phyloP scores from a whole-genome alignment of 2,113 vertebrate species.

The Probosciger aterrimus region DNA sequence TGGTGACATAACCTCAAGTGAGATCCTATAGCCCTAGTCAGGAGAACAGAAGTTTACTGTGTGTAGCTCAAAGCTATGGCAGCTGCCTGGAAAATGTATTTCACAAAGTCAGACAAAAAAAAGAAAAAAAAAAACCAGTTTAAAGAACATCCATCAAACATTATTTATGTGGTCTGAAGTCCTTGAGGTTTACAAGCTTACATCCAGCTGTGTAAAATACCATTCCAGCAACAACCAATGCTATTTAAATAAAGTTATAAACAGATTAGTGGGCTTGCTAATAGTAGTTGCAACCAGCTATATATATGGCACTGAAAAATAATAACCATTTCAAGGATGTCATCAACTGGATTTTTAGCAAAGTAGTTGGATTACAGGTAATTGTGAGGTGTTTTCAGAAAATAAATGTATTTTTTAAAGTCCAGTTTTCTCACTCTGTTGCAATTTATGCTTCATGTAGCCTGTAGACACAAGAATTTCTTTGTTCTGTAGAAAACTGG shows the following conservation, averaged over 20 bases:
- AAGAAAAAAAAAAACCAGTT: neutral
- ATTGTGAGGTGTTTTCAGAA: neutral
- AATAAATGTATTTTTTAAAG: constrained; percentile 3
- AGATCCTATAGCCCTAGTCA: neutral
- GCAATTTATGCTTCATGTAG: neutral
- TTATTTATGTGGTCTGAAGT: neutral
- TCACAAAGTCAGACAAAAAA: neutral
- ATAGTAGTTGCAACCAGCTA: neutral
- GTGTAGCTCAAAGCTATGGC: neutral
- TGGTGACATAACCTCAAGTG: neutral
- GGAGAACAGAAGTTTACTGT: neutral
- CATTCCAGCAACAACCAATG: neutral
- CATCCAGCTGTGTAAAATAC: neutral
- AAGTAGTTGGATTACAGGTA: neutral
- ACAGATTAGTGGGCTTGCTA: neutral
- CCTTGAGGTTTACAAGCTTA: neutral
- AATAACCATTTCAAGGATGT: neutral
- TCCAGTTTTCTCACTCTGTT: neutral
- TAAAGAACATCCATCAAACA: neutral
- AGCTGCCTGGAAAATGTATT: neutral
- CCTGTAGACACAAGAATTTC: neutral
- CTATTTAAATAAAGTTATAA: neutral
- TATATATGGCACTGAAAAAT: neutral
- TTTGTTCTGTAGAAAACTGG: neutral
- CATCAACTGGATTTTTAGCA: neutral